Conservation (phyloP, 2,113 vertebrate species). For the Promerops cafer region DNA sequence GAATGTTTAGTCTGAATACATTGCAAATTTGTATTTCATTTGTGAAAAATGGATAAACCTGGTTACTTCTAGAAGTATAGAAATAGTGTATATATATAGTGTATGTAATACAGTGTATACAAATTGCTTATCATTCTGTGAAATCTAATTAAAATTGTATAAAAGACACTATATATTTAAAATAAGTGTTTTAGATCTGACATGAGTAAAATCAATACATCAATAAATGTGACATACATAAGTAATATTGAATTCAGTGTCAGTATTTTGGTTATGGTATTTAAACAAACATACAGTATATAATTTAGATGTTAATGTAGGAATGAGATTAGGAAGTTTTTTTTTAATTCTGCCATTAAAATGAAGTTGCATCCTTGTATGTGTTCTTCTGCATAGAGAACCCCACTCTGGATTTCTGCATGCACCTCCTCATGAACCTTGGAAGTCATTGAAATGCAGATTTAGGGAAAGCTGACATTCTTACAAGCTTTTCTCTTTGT, state of each 20-base stretch:
- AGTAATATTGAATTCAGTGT: background rate
- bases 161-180: background rate
- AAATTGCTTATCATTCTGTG: background rate
- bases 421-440: conserved; percentile 43
- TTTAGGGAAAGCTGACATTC: background rate
- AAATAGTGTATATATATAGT: too few species aligned
- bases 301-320: background rate
- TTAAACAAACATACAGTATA: background rate
- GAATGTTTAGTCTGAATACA: background rate
- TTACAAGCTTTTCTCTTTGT: background rate
- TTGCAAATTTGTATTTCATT: background rate
- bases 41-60: background rate
- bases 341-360: background rate
- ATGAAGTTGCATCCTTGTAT: background rate
- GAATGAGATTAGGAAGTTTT: background rate
- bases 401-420: conserved; percentile 26
- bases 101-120: too few species aligned
- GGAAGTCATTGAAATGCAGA: conserved; percentile 22
- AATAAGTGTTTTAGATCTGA: background rate
- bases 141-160: background rate
- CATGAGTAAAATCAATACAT: background rate
- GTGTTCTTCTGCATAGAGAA: background rate
- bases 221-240: background rate
- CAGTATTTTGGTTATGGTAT: background rate
- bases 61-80: background rate